Conservation (phyloP, 2,888 invertebrate species). For the Atrina japonica region DNA sequence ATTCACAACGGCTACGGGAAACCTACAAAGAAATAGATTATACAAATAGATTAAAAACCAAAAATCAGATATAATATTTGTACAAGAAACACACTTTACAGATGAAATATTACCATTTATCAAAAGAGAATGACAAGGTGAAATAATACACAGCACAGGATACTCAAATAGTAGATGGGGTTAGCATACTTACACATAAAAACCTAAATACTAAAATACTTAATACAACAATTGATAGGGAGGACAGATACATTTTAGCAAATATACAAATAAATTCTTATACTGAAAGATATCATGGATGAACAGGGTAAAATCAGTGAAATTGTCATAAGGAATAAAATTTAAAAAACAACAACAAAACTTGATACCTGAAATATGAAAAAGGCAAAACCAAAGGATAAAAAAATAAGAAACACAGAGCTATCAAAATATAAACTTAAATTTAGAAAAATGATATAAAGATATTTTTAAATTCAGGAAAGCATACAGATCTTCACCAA, state of each 20-base stretch:
- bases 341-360: no score
- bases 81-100: constrained; percentile 13
- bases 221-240: neutral
- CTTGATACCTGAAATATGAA: no score
- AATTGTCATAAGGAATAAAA: no score
- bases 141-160: neutral
- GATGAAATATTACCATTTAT: neutral
- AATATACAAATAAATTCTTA: constrained; percentile 13
- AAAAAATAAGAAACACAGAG: no score
- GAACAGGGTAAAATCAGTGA: no score
- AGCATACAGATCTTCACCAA: no score
- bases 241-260: neutral
- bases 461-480: no score
- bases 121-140: neutral
- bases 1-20: neutral
- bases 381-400: no score
- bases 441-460: no score
- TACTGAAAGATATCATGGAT: no score
- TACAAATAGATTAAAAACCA: neutral
- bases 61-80: neutral
- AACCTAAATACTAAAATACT: neutral
- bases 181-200: neutral
- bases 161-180: neutral
- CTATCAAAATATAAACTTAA: no score
- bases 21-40: neutral